These are phyloP conservation scores for Oikopleura albicans DNA, from an alignment of 23 tunicate genomes.

Conservation along the genomic window DNA sequence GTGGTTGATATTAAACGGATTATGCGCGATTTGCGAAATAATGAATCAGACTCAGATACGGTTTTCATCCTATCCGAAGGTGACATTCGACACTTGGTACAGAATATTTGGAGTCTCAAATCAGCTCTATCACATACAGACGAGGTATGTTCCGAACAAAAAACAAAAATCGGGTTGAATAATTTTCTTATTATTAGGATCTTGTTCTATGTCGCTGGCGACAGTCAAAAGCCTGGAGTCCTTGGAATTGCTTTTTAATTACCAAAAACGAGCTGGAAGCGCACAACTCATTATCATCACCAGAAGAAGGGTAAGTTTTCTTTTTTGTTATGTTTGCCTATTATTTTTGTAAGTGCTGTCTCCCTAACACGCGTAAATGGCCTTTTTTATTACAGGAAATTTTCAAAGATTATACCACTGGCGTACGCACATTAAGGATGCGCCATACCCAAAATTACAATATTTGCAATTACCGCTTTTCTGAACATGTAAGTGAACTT, in stretches of 20 bases:
- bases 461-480: no score
- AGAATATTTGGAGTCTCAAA: background rate
- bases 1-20: background rate
- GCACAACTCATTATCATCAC: conserved; percentile 34
- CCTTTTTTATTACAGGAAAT: no score
- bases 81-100: background rate
- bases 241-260: conserved; percentile 82
- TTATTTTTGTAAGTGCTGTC: no score
- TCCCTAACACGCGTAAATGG: no score
- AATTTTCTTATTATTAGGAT: conserved; percentile 29
- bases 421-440: no score
- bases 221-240: conserved; percentile 60
- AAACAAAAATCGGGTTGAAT: no score
- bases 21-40: background rate
- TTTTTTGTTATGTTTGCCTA: no score
- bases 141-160: no score
- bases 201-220: conserved; percentile 60
- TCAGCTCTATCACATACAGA: background rate
- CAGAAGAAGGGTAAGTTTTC: conserved; percentile 31
- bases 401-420: no score
- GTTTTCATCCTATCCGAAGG: background rate
- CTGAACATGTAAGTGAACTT: no score
- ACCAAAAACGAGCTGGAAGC: conserved; percentile 62
- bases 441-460: no score
- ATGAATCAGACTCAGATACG: background rate